Evolutionary conservation across 30 jellyfish, hydroid and myxozoan genomes (phyloP), one percentile per base, ranked within the genome.

Genomic region (Aurelia sp.): DNA sequence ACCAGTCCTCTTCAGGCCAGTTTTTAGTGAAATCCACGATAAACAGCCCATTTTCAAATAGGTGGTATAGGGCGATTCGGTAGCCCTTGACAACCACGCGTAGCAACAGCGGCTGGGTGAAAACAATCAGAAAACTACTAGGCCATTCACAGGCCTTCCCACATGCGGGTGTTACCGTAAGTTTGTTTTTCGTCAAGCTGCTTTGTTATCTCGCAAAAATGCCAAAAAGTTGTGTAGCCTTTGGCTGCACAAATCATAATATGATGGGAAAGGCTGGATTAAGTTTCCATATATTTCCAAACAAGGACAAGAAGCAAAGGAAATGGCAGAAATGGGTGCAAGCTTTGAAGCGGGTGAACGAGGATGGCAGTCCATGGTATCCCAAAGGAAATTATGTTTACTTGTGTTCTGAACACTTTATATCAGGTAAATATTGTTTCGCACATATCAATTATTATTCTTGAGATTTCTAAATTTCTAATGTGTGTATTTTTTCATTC

Each of bases 171-270:
- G n/a, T n/a, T n/a, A n/a, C n/a, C n/a, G n/a, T n/a, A n/a, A n/a
- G 1, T 33, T 76, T 6, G 62, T 41, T 57, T n/a, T n/a, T n/a
- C n/a, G n/a, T n/a, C n/a, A n/a, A n/a, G n/a, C n/a, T n/a, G n/a
- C n/a, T n/a, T n/a, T n/a, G n/a, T n/a, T n/a, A n/a, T n/a, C n/a
- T n/a, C n/a, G 66, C 62, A n/a, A 71, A 71, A 71, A 82, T 71
- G 86, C 75, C 75, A 16, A 71, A 82, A 57, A 66, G 92, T 87
- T 68, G 84, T 82, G 86, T 41, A 57, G 90, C 82, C 4, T 58
- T 62, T 13, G 69, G 81, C 1, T 63, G 71, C 81, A 63, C 86
- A 3, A 75, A 51, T 44, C 90, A 44, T 20, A 66, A n/a, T n/a
- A 79, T 31, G 82, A 79, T 62, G 90, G 72, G 72, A 82, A 65